These are phyloP conservation scores for Coendou prehensilis DNA, from an alignment of 2,797 vertebrate genomes.

Conservation along the genomic window DNA sequence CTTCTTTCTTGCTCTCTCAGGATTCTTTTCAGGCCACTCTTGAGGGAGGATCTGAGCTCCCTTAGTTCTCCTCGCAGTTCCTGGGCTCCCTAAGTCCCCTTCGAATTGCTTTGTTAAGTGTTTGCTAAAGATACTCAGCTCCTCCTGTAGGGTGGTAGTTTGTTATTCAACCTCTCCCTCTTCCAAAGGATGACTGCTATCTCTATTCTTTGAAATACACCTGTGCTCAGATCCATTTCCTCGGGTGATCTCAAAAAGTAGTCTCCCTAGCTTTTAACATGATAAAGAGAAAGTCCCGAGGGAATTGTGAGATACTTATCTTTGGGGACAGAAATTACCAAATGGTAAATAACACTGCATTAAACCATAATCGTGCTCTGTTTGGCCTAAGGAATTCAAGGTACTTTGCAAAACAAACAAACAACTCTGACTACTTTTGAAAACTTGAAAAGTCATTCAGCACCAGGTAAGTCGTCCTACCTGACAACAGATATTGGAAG, in stretches of 20 bases:
- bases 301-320: not conserved
- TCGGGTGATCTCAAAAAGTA: not conserved
- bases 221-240: no score
- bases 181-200: not conserved
- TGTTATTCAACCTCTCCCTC: not conserved
- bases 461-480: not conserved
- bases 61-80: not conserved
- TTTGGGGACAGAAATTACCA: not conserved
- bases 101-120: not conserved
- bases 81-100: not conserved
- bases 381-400: not conserved
- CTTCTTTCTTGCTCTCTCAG: not conserved
- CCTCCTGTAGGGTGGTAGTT: not conserved
- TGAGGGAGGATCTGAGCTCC: not conserved
- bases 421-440: not conserved
- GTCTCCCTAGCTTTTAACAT: not conserved
- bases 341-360: not conserved
- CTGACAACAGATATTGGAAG: fast-evolving
- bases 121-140: not conserved
- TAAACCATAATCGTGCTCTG: not conserved
- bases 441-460: not conserved
- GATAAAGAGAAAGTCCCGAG: not conserved
- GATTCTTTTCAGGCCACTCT: not conserved
- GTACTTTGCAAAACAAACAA: not conserved
- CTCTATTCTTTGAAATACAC: not conserved